Evolutionary conservation across 2,888 invertebrate genomes (phyloP), one percentile per base, ranked within the genome.

Genomic region (Spisula solida): DNA sequence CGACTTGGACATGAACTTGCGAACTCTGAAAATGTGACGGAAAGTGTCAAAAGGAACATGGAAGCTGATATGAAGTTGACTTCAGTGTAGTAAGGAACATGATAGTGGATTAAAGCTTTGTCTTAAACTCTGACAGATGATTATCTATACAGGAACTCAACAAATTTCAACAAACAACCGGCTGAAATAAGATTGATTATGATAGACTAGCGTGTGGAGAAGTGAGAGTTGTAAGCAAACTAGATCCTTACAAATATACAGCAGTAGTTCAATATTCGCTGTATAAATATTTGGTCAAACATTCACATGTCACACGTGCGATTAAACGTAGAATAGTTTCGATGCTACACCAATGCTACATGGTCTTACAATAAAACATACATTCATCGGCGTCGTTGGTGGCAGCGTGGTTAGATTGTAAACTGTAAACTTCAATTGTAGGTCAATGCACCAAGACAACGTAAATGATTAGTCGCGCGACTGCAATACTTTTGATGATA

Each of bases 31-130:
- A n/a, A 51, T 84, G 84, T 84, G 29, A 48, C 31, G 34, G 48
- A 78, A 31, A 16, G 48, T 84, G 84, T 84, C 84, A 84, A 84
- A 84, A 84, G 31, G 31, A 84, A 84, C 84, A 78, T 34, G 29
- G 29, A 16, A 8, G 12, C 47, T 25, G 80, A 80, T 80, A 47
- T 75, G 75, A 34, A 75, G 75, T 75, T 75, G 75, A 75, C 75
- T 75, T 34, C 31, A 75, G 34, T 4, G 16, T 75, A 75, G 34
- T 34, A 34, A 31, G 18, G 16, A 25, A 75, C 75, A 75, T 14
- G 60, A 25, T n/a, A 5, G 6, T 1, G 75, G 16, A 75, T 34
- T 75, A 18, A 75, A 75, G 12, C 31, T 75, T 75, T 75, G 18
- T 34, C 34, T 8, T 34, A 29, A 1, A 75, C 75, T 18, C 75